Percentiles rank a stretch among this genome's conserved stretches.
These are phyloP conservation scores for Gallirallus australis DNA, from an alignment of 2,797 vertebrate genomes.

Conservation along the genomic window DNA sequence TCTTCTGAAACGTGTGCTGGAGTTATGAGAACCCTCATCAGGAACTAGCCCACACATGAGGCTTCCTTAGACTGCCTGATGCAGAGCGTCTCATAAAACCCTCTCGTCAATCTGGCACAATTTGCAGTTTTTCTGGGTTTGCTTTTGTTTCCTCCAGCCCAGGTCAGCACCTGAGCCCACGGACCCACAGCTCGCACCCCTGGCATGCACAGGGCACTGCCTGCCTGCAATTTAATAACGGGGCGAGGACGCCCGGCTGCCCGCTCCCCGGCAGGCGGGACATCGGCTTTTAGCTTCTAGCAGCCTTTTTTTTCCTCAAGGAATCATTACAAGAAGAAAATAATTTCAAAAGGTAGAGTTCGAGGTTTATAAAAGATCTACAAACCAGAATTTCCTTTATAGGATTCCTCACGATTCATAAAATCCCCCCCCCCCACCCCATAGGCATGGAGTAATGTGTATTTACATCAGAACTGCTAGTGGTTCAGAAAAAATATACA, in stretches of 20 bases:
- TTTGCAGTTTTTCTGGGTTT: conserved; percentile 56
- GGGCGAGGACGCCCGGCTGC: not conserved
- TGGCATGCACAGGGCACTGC: not conserved
- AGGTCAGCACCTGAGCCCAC: not conserved
- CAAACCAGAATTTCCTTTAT: not conserved
- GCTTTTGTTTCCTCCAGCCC: conserved; percentile 9
- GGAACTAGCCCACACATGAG: not conserved
- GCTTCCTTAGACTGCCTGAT: not conserved
- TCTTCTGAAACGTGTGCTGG: not conserved
- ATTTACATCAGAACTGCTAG: not conserved
- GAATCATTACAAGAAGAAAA: conserved; percentile 2
- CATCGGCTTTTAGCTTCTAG: not conserved
- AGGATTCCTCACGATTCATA: not conserved
- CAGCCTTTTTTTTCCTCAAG: not conserved
- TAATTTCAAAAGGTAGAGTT: not conserved
- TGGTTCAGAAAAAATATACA: not conserved
- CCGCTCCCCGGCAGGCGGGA: not conserved
- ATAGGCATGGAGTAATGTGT: not conserved
- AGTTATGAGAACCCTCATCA: not conserved
- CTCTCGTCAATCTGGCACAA: conserved; percentile 19
- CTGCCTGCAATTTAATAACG: not conserved
- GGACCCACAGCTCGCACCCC: not conserved
- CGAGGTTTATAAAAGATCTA: conserved; percentile 31
- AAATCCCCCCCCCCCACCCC: not conserved
- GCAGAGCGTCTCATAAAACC: not conserved